Percentiles rank a stretch among this genome's conserved stretches.
phyloP scores from a whole-genome alignment of 2,888 invertebrate species.

The Drosophila formosana region DNA sequence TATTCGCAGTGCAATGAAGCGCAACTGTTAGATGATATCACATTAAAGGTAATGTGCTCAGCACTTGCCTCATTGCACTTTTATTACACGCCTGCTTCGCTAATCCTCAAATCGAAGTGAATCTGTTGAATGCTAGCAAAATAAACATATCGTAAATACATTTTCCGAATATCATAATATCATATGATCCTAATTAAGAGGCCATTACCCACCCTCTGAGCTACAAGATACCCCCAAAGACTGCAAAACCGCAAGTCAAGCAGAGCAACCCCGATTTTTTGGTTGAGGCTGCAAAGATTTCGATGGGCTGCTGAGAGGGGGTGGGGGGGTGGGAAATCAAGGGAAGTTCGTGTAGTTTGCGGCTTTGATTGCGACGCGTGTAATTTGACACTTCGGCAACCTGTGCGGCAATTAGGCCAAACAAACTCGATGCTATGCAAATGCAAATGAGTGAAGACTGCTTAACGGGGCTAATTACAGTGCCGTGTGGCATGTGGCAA shows the following conservation, averaged over 20 bases:
- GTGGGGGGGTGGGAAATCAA: background rate
- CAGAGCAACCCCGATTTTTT: constrained; percentile 41
- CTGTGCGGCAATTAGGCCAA: constrained; percentile 65
- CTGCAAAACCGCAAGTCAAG: constrained; percentile 71
- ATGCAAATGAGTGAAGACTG: constrained; percentile 70
- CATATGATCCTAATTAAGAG: constrained; percentile 82
- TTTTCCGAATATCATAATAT: constrained; percentile 60
- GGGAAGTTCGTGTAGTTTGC: constrained; percentile 23
- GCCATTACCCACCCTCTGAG: constrained; percentile 75
- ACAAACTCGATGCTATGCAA: constrained; percentile 58
- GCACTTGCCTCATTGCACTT: constrained; percentile 37
- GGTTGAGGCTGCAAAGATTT: constrained; percentile 29
- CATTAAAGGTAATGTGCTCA: background rate
- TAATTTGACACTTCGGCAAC: constrained; percentile 70
- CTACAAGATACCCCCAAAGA: constrained; percentile 69
- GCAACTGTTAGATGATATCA: constrained; percentile 17
- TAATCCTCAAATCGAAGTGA: constrained; percentile 28
- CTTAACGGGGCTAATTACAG: constrained; percentile 56
- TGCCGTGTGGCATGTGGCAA: constrained; percentile 57
- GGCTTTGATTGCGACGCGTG: constrained; percentile 57
- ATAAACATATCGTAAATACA: constrained; percentile 49
- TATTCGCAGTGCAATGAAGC: constrained; percentile 44
- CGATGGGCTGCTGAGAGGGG: too few relatives aligned
- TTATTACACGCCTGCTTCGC: constrained; percentile 14
- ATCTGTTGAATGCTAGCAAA: constrained; percentile 19